Evolutionary conservation across 2,797 vertebrate genomes (phyloP).

Genomic region (Pseudopleuronectes americanus): DNA sequence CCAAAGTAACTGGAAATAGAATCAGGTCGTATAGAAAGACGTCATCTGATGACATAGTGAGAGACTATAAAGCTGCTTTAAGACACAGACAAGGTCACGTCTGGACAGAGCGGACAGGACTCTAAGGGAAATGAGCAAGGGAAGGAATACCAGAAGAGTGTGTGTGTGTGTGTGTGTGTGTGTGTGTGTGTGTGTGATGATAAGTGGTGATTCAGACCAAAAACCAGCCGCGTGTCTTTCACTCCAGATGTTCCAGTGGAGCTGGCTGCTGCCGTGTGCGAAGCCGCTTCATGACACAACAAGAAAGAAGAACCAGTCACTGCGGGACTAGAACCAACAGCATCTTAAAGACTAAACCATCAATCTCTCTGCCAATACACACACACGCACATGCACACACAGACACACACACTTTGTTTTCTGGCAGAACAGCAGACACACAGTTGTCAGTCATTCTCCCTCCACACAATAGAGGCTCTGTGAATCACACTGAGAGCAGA

Average conservation of each 20-base stretch:
- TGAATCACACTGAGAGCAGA: constrained; percentile 34
- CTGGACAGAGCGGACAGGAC: too few relatives aligned
- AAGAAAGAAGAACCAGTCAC: constrained; percentile 25
- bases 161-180: constrained; percentile 8
- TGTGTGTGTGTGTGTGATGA: constrained; percentile 11
- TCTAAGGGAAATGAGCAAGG: neutral
- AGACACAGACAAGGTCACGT: too few relatives aligned
- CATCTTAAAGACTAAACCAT: constrained; percentile 18
- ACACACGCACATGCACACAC: neutral
- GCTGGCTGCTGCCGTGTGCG: constrained; percentile 17
- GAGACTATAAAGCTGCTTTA: neutral
- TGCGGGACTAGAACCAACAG: constrained; percentile 23
- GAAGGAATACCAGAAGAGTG: constrained; percentile 15
- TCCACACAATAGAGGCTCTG: constrained; percentile 49
- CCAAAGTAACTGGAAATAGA: neutral
- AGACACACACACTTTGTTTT: constrained; percentile 3
- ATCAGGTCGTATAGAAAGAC: too few relatives aligned
- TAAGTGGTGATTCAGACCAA: constrained; percentile 45
- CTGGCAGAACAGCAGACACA: constrained; percentile 24
- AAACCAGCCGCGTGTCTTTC: constrained; percentile 24
- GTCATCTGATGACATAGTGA: neutral
- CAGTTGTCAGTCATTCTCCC: constrained; percentile 44
- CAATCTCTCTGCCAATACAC: constrained; percentile 1
- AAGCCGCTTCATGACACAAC: constrained; percentile 48
- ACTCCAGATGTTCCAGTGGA: constrained; percentile 57